Conservation (phyloP, 2,113 vertebrate genomes). For the Potamarius usumacintae region DNA sequence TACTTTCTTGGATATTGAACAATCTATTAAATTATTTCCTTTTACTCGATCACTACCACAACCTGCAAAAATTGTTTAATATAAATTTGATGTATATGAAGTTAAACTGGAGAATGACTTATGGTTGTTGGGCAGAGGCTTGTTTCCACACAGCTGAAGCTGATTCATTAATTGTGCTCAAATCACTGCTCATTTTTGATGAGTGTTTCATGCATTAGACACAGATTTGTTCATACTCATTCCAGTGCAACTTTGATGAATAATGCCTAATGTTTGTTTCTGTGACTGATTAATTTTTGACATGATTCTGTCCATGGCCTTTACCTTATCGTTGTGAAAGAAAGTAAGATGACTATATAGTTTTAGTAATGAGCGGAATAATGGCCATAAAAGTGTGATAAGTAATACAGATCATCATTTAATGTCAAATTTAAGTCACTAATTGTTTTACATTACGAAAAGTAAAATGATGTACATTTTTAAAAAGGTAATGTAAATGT, state of each 20-base stretch:
- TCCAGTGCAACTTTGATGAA: constrained; percentile 8
- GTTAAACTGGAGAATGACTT: not conserved
- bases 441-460: not conserved
- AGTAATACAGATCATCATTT: not conserved
- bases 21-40: not conserved
- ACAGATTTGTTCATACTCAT: not conserved
- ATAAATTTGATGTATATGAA: not conserved
- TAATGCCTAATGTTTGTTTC: not conserved
- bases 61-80: too few relatives aligned
- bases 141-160: not conserved
- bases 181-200: not conserved
- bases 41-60: not conserved
- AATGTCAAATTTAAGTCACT: not conserved
- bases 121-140: not conserved
- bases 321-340: not conserved
- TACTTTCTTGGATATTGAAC: not conserved
- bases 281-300: not conserved
- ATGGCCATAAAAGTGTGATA: constrained; percentile 33
- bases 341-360: constrained; percentile 6
- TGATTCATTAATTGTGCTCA: not conserved
- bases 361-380: not conserved
- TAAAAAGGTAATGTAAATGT: not conserved
- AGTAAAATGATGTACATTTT: not conserved
- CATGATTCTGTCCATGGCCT: constrained; percentile 4
- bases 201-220: not conserved